Percentiles rank a stretch among this genome's conserved stretches.
Evolutionary conservation across 2,113 vertebrate species (phyloP).

Genomic region (Lethenteron camtschaticum): DNA sequence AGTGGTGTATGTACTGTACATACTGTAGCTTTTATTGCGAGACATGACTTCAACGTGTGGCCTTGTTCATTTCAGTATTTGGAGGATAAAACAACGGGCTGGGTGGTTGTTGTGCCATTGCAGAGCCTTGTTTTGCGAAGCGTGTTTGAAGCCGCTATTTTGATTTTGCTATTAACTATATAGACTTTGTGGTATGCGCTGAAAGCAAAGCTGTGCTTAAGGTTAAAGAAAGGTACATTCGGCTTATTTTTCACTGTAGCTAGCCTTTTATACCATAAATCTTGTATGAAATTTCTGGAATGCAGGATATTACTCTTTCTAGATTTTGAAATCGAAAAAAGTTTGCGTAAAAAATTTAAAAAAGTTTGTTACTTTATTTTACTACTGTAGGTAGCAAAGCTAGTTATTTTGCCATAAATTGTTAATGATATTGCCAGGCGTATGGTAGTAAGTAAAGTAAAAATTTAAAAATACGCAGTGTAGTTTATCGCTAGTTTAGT

Average conservation of each 20-base stretch:
- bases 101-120: slow-evolving; percentile 39
- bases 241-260: slow-evolving; percentile 99
- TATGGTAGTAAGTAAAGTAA: slow-evolving; percentile 26
- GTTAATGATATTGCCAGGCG: slow-evolving; percentile 32
- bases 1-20: slow-evolving; percentile 5
- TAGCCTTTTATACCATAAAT: slow-evolving; percentile 99
- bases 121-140: slow-evolving; percentile 31
- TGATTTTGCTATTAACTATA: slow-evolving; percentile 50
- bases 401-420: slow-evolving; percentile 96
- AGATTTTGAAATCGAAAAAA: slow-evolving; percentile 99
- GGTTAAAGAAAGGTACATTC: slow-evolving; percentile 51
- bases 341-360: slow-evolving; percentile 62
- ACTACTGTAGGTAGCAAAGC: slow-evolving; percentile 99
- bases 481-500: slow-evolving; percentile 56
- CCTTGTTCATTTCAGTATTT: slow-evolving; percentile 85
- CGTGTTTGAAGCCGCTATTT: slow-evolving; percentile 39
- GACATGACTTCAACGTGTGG: slow-evolving; percentile 32
- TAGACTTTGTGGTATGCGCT: slow-evolving; percentile 83
- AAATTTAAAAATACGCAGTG: slow-evolving; percentile 64
- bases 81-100: slow-evolving; percentile 41
- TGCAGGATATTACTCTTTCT: slow-evolving; percentile 99
- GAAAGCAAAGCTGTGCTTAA: slow-evolving; percentile 36
- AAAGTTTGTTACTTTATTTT: slow-evolving; percentile 99
- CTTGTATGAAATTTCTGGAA: slow-evolving; percentile 99
- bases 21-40: slow-evolving; percentile 5